These are phyloP conservation scores for Hypomesus transpacificus DNA, from an alignment of 2,113 vertebrate genomes.

Conservation along the genomic window DNA sequence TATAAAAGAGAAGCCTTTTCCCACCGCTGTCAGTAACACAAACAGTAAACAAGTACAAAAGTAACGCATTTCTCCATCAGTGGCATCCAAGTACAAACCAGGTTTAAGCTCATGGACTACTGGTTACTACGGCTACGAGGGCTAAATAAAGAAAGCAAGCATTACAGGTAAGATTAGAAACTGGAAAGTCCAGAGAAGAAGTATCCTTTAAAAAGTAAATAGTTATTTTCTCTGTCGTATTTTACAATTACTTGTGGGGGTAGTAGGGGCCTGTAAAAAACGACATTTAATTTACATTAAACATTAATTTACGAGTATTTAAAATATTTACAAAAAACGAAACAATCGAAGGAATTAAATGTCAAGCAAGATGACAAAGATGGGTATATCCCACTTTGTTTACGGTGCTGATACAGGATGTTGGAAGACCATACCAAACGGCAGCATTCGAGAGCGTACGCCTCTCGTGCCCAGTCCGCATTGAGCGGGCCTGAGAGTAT, in stretches of 20 bases:
- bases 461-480: conserved; percentile 99
- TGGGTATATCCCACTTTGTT: conserved; percentile 90
- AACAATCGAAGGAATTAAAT: conserved; percentile 71
- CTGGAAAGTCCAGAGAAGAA: conserved; percentile 99
- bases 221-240: conserved; percentile 94
- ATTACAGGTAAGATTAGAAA: conserved; percentile 93
- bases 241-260: conserved; percentile 93
- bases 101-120: conserved; percentile 99
- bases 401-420: conserved; percentile 99
- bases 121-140: conserved; percentile 90
- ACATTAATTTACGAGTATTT: conserved; percentile 71
- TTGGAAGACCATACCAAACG: conserved; percentile 99
- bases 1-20: conserved; percentile 64
- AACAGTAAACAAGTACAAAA: conserved; percentile 65
- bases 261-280: conserved; percentile 97
- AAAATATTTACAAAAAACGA: conserved; percentile 57
- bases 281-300: conserved; percentile 92
- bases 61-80: conserved; percentile 71
- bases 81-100: conserved; percentile 82
- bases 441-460: conserved; percentile 99
- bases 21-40: conserved; percentile 72
- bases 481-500: conserved; percentile 99
- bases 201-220: conserved; percentile 98
- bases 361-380: conserved; percentile 95
- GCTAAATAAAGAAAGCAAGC: conserved; percentile 98